These are phyloP conservation scores for Jordanella pulchra DNA, from an alignment of 2,797 vertebrate species.

Conservation along the genomic window DNA sequence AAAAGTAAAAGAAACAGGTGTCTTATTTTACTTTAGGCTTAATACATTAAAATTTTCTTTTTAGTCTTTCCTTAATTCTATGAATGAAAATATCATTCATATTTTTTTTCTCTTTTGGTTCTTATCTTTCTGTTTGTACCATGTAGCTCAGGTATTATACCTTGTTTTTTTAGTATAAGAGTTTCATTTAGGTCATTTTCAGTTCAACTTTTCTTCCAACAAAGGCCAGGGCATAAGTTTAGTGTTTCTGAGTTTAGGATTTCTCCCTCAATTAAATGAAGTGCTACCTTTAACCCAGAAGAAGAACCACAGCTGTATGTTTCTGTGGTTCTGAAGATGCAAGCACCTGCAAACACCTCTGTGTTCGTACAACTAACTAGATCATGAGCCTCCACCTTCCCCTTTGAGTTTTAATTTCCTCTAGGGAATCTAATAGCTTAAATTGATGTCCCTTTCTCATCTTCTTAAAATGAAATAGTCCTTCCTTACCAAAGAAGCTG, in stretches of 20 bases:
- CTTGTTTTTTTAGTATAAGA: not conserved
- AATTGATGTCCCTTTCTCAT: not conserved
- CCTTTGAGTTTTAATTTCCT: not conserved
- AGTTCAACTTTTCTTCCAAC: not conserved
- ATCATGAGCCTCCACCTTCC: not conserved
- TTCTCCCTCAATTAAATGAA: slow-evolving; percentile 20
- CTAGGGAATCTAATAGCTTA: not conserved
- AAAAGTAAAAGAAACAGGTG: not conserved
- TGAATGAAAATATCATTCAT: not conserved
- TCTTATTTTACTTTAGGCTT: not conserved
- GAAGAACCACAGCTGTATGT: slow-evolving; percentile 11
- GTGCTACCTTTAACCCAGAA: slow-evolving; percentile 1
- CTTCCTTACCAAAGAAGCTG: slow-evolving; percentile 10
- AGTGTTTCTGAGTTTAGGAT: not conserved
- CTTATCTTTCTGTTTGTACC: not conserved
- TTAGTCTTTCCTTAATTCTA: not conserved
- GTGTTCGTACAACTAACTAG: not conserved
- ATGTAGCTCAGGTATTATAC: not conserved
- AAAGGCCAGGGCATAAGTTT: slow-evolving; percentile 21
- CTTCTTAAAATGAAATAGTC: not conserved
- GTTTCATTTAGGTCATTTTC: not conserved
- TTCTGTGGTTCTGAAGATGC: slow-evolving; percentile 7
- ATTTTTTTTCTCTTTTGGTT: not conserved
- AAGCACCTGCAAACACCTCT: slow-evolving; percentile 1
- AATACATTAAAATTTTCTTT: not conserved